Base-by-base conservation (phyloP, 2,113 vertebrate genomes). In the Lucifuga dentata region DNA sequence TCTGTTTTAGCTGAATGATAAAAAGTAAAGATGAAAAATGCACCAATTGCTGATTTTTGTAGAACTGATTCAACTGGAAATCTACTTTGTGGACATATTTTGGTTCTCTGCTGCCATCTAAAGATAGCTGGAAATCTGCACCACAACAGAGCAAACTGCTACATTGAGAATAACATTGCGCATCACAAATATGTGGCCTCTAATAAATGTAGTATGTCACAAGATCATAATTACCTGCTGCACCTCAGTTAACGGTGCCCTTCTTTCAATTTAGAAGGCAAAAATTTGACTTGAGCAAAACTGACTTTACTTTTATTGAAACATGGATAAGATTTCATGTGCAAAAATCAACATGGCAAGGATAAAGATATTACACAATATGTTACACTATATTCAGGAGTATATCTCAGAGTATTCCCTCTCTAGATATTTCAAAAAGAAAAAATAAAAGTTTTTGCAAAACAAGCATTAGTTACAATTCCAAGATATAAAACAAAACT, bases 321-420 rank as follows among this genome's bases (percentile, higher is more conserved):
- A 50, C 41, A 3, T 6, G 10, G 60, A 8, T 80, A 65, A 72
- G 57, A 78, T 16, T 12, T 39, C 24, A 46, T 12, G 29, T 19
- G 58, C 60, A 61, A 78, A 29, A 76, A 68, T 73, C 20, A 74
- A 80, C 38, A 78, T 53, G 63, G 39, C 26, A 78, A 71, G 48
- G 46, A 80, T 61, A 48, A 64, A 66, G 55, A 72, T 41, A 57
- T 73, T 65, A 69, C 46, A 64, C 24, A 29, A 35, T 50, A 73
- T 80, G 48, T 61, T 77, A 63, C 52, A 80, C 3, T 23, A 66
- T 62, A 15, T 60, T 55, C 24, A 56, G 45, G 38, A 24, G 52
- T 33, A 68, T 17, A 56, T 48, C 35, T 44, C 24, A 51, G 2
- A 32, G 12, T 49, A 16, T 13, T 61, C 2, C 44, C 15, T 33